Evolutionary conservation across 2,888 invertebrate genomes (phyloP), one percentile per base, ranked within the genome.

Genomic region (Hypercompe scribonia): DNA sequence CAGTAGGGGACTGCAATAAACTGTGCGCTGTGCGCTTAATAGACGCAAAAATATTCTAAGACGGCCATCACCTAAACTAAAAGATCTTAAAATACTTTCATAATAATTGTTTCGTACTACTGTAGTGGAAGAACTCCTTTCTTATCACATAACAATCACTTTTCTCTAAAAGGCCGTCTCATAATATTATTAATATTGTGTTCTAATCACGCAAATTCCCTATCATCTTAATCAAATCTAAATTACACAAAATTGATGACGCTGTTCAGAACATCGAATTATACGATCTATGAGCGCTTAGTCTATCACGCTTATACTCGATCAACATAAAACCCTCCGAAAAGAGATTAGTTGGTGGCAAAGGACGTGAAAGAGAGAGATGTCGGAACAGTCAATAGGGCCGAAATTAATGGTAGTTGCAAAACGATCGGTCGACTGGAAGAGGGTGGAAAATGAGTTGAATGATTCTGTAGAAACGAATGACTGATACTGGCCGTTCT

Each of bases 341-440:
- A 65, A 65, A 64, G 64, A 68, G 76, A 73, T 79, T 73, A 75
- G 39, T 28, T 58, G 61, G 70, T 72, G 68, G 67, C 39, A 73
- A 70, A 76, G 71, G 73, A 79, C 50, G 50, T 54, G 24, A 71
- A 72, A 72, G 28, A 50, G 54, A 74, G 72, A 75, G 73, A 71
- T 61, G 58, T 34, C 36, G 31, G 67, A 39, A 39, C 74, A 71
- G 79, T 71, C 74, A 61, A 72, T 77, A 70, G 69, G 28, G n/a
- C 28, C n/a, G 65, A 58, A 76, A 84, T 84, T 82, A 81, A 82
- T 82, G 84, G 75, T 77, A 64, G 64, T 42, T 65, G 66, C 39
- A 71, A 58, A 72, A n/a, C 36, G 72, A 50, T 70, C 68, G 74
- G 65, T 70, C 72, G 73, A 69, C 75, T 69, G 77, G 68, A 81